Evolutionary conservation across 2,113 vertebrate species (phyloP).

Genomic region (Amblyornis subalaris): DNA sequence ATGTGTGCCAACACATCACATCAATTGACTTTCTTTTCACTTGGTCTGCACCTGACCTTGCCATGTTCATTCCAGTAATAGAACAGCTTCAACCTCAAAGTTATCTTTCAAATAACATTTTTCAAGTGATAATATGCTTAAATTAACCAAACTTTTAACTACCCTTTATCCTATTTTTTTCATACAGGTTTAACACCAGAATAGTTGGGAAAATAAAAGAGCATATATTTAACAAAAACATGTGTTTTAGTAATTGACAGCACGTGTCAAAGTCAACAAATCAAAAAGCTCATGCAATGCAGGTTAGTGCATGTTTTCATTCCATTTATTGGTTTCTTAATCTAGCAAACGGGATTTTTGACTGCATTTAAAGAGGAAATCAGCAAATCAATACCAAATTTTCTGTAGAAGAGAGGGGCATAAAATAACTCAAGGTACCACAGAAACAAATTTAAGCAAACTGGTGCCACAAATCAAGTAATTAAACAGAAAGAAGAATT

Average conservation of each 20-base stretch:
- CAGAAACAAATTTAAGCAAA: slow-evolving; percentile 16
- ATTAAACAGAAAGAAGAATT: background rate
- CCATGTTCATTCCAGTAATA: background rate
- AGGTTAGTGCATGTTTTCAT: background rate
- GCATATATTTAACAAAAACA: background rate
- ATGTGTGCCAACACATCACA: background rate
- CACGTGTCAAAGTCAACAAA: background rate
- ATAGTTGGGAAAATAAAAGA: background rate
- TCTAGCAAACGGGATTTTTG: background rate
- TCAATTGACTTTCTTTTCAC: background rate
- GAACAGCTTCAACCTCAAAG: background rate
- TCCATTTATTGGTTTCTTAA: background rate
- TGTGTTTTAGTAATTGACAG: background rate
- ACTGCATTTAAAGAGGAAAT: slow-evolving; percentile 21
- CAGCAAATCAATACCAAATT: slow-evolving; percentile 9
- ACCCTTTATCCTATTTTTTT: background rate
- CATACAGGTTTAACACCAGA: background rate
- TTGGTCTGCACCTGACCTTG: background rate
- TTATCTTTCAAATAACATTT: background rate
- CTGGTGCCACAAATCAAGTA: background rate
- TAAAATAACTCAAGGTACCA: background rate
- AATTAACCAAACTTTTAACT: background rate
- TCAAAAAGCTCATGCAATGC: background rate
- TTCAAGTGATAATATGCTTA: background rate
- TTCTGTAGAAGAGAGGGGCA: background rate